phyloP scores from a whole-genome alignment of 2,888 invertebrate genomes.

The Xestia c-nigrum region DNA sequence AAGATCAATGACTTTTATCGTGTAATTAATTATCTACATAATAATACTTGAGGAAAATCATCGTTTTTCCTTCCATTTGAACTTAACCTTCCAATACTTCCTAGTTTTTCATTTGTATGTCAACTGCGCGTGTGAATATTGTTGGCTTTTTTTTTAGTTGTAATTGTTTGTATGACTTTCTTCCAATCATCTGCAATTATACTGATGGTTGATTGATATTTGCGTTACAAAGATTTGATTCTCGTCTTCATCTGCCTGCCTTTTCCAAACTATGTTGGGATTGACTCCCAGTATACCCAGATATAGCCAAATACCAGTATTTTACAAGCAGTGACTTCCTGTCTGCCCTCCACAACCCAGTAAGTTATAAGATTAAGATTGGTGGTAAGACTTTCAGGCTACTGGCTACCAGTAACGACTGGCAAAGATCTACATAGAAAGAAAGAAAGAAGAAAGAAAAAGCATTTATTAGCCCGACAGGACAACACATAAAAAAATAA shows the following conservation, averaged over 20 bases:
- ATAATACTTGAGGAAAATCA: constrained; percentile 44
- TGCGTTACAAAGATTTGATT: neutral
- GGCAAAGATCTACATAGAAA: too few species aligned
- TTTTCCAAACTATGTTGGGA: neutral
- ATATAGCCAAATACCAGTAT: neutral
- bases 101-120: constrained; percentile 48
- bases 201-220: neutral
- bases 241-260: neutral
- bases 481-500: too few species aligned
- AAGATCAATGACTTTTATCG: constrained; percentile 44
- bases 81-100: constrained; percentile 38
- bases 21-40: constrained; percentile 25
- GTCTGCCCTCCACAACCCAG: neutral
- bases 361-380: too few species aligned
- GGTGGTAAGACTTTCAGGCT: too few species aligned
- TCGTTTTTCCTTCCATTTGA: constrained; percentile 37
- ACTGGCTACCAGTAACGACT: too few species aligned
- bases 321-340: neutral
- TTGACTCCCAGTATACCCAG: neutral
- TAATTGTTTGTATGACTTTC: constrained; percentile 18
- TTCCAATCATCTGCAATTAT: neutral
- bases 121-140: constrained; percentile 15
- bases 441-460: too few species aligned
- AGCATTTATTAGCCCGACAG: too few species aligned
- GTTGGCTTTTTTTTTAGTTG: constrained; percentile 6